A percentile compares a stretch with the other conserved stretches of the same genome.
Evolutionary conservation across 2,113 vertebrate genomes (phyloP).

Genomic region (Lophochroa leadbeateri): DNA sequence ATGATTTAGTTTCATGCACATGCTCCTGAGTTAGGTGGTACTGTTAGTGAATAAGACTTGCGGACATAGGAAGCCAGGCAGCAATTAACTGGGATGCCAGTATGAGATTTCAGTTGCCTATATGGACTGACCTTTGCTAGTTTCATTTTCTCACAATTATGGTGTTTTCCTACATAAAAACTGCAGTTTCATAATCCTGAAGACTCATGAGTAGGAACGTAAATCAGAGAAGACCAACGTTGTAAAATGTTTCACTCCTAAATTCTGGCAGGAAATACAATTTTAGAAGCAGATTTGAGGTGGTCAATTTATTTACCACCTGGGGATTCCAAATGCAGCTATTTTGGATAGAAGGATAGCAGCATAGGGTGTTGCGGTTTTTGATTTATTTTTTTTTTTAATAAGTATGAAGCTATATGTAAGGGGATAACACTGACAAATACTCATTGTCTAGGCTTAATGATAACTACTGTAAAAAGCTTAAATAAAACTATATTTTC

Average conservation of each 20-base stretch:
- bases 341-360: neutral
- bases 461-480: neutral
- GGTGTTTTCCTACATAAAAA: neutral
- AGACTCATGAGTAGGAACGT: neutral
- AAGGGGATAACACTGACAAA: neutral
- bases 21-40: neutral
- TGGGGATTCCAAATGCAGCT: neutral
- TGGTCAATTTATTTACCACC: neutral
- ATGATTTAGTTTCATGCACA: neutral
- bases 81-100: neutral
- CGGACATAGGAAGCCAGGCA: neutral
- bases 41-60: neutral
- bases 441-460: neutral
- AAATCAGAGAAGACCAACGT: neutral
- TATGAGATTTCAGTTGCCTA: neutral
- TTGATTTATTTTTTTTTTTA: neutral
- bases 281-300: neutral
- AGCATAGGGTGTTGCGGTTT: neutral
- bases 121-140: neutral
- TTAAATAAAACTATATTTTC: neutral
- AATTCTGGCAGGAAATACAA: neutral
- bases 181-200: neutral
- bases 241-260: neutral
- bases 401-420: neutral
- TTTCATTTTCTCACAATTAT: neutral